Base-by-base conservation (phyloP, 2,113 vertebrate genomes). In the Perognathus longimembris region DNA sequence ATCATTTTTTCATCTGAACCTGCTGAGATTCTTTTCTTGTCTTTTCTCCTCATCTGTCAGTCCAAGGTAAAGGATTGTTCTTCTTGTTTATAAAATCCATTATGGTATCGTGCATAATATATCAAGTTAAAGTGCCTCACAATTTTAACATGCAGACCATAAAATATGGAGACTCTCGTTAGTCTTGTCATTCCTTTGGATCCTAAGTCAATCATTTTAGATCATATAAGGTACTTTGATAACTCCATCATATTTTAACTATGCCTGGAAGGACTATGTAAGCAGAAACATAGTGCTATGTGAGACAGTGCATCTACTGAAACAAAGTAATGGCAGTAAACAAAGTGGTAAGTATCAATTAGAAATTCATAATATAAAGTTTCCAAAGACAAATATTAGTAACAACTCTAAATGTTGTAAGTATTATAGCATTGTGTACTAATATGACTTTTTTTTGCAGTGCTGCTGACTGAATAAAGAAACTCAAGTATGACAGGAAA, bases 1-100 rank as follows among this genome's bases (percentile, higher is more conserved):
- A 75, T 61, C 85, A 95, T 64, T 96, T 96, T 93, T 97, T 90
- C 91, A 95, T 80, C 89, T 85, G 66, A 91, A 93, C 82, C 26
- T 93, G 73, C 94, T 95, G 66, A 80, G 92, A 96, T 93, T 38
- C 59, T 94, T 96, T 92, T 54, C 50, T 77, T 75, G 88, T 94
- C 50, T 96, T 92, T 80, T 87, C 89, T 88, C 59, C 79, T 94
- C 93, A 86, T 73, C 71, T 96, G 74, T 90, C 91, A 95, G 42
- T 88, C 66, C 54, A 87, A 92, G 79, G 86, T 40, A 97, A 96
- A 96, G 40, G 38, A 91, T 96, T 59, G 1, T 57, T 97, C n/a
- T 50, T 45, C 85, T 77, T 64, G 26, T 88, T 88, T 96, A 74
- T 88, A 77, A 88, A 78, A 94, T 45, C 42, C 34, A 70, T 94